A percentile compares a stretch with the other conserved stretches of the same genome.
Conservation (phyloP, 2,113 vertebrate genomes). For the Lepisosteus oculatus region DNA sequence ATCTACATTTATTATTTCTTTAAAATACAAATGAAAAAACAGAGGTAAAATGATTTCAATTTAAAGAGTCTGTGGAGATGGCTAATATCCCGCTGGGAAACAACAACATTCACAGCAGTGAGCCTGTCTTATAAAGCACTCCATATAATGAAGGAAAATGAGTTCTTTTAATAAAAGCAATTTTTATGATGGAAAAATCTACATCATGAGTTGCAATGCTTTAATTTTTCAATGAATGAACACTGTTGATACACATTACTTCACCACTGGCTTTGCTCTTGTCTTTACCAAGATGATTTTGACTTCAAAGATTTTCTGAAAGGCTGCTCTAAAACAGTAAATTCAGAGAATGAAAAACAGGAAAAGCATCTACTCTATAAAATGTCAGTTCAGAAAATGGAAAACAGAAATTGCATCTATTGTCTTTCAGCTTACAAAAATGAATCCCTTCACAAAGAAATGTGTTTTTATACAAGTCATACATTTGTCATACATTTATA, state of each 20-base stretch:
- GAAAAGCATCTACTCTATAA: too few species aligned
- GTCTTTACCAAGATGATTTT: not conserved
- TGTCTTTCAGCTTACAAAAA: too few species aligned
- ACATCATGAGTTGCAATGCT: conserved; percentile 65
- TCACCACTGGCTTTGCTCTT: not conserved
- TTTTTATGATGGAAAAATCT: conserved; percentile 57
- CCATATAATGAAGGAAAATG: conserved; percentile 58
- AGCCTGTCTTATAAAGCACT: conserved; percentile 51
- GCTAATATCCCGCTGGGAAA: conserved; percentile 66
- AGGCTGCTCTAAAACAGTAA: too few species aligned
- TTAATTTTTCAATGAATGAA: conserved; percentile 49
- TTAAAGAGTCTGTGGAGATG: conserved; percentile 66
- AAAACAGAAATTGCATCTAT: too few species aligned
- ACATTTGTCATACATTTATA: too few species aligned
- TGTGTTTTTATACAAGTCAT: too few species aligned
- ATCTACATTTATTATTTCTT: too few species aligned
- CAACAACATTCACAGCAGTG: conserved; percentile 61
- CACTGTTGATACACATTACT: conserved; percentile 56
- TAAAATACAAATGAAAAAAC: conserved; percentile 62
- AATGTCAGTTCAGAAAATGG: too few species aligned
- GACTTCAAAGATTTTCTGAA: not conserved
- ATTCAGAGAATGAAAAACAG: too few species aligned
- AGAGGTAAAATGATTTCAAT: conserved; percentile 78
- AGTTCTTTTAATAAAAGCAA: conserved; percentile 70
- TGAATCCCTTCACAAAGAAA: too few species aligned